Conservation (phyloP, 2,113 vertebrate genomes). For the Brachypteracias leptosomus region DNA sequence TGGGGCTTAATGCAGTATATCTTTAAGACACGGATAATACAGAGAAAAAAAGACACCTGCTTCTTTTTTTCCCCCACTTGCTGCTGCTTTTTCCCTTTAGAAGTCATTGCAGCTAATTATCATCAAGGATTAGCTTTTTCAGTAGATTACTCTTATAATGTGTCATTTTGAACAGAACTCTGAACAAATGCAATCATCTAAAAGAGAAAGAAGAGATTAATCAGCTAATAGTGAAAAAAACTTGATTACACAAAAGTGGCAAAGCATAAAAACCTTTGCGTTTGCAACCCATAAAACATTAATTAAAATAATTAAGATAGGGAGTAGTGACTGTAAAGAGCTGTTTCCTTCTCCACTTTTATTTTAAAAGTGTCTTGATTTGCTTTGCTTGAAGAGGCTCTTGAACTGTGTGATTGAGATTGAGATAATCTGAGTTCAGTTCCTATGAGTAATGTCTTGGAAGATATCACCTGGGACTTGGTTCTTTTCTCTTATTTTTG, state of each 20-base stretch:
- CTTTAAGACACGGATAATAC: background rate
- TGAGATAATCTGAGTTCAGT: background rate
- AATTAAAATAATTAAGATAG: slow-evolving; percentile 33
- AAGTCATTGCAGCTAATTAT: background rate
- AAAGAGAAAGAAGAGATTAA: slow-evolving; percentile 33
- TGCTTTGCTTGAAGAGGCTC: background rate
- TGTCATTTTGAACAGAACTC: background rate
- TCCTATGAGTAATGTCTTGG: background rate
- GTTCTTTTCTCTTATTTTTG: background rate
- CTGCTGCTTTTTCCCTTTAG: background rate
- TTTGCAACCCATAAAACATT: background rate
- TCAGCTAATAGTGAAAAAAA: slow-evolving; percentile 27
- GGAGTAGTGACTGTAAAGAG: background rate
- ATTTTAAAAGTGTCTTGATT: background rate
- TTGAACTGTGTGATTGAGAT: background rate
- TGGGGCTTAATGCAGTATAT: background rate
- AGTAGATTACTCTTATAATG: background rate
- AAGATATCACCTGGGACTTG: background rate
- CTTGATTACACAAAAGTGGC: background rate
- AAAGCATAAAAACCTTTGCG: background rate
- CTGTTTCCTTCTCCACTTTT: background rate
- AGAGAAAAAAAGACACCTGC: background rate
- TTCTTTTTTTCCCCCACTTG: background rate
- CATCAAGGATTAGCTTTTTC: background rate
- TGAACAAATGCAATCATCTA: background rate